Evolutionary conservation across 2,888 invertebrate species (phyloP).

Genomic region (Chrysotoxum bicinctum): DNA sequence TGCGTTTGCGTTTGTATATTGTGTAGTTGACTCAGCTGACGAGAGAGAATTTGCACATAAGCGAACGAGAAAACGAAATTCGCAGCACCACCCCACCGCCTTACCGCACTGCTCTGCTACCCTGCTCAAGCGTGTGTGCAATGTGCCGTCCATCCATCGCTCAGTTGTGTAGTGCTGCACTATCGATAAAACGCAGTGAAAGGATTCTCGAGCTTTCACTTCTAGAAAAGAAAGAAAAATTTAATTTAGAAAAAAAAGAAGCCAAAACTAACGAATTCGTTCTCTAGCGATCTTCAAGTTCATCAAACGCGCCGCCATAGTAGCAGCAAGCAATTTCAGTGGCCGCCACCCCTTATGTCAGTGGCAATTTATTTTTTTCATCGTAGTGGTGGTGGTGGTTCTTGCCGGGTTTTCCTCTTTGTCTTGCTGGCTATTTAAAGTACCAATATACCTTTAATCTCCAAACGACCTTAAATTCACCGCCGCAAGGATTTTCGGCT

Average conservation of each 20-base stretch:
- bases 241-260: background rate
- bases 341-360: slow-evolving; percentile 55
- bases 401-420: slow-evolving; percentile 4
- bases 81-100: background rate
- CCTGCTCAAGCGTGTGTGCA: slow-evolving; percentile 57
- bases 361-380: slow-evolving; percentile 53
- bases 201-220: slow-evolving; percentile 74
- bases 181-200: slow-evolving; percentile 73
- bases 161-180: slow-evolving; percentile 65
- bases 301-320: slow-evolving; percentile 31
- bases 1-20: slow-evolving; percentile 63
- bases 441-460: slow-evolving; percentile 6
- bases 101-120: slow-evolving; percentile 22
- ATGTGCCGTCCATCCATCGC: slow-evolving; percentile 64
- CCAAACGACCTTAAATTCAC: slow-evolving; percentile 31
- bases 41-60: slow-evolving; percentile 21
- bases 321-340: slow-evolving; percentile 39
- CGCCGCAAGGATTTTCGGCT: slow-evolving; percentile 35
- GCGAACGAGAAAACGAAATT: slow-evolving; percentile 38
- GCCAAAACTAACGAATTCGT: background rate
- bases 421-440: background rate
- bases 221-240: slow-evolving; percentile 22
- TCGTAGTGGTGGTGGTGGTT: slow-evolving; percentile 58
- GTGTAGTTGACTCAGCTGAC: slow-evolving; percentile 36
- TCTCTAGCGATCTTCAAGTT: slow-evolving; percentile 47